phyloP scores from a whole-genome alignment of 2,888 invertebrate genomes.

The Cheilosia impressa region DNA sequence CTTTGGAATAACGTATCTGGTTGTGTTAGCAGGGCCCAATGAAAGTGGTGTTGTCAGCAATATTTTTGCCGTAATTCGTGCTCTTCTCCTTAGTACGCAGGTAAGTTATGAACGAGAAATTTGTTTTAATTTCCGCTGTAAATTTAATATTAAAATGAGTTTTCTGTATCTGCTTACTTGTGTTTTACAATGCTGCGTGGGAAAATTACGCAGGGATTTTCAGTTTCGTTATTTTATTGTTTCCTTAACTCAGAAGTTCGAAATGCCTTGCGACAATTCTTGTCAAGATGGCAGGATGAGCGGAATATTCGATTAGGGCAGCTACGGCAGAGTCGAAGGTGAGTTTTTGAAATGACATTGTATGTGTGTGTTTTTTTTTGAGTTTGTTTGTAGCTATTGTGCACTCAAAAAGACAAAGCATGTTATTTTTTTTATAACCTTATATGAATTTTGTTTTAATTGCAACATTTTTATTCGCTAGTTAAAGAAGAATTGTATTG shows the following conservation, averaged over 20 bases:
- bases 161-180: conserved; percentile 25
- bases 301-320: conserved; percentile 81
- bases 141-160: conserved; percentile 35
- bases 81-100: conserved; percentile 94
- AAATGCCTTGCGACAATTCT: conserved; percentile 91
- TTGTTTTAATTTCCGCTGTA: conserved; percentile 47
- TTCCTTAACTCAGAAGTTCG: conserved; percentile 97
- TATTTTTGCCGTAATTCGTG: conserved; percentile 91
- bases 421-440: background rate
- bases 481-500: too few species aligned
- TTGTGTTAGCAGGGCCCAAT: conserved; percentile 92
- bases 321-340: conserved; percentile 82
- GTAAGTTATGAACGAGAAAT: conserved; percentile 84
- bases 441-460: too few species aligned
- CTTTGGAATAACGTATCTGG: conserved; percentile 94
- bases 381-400: conserved; percentile 4
- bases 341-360: conserved; percentile 41
- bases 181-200: background rate
- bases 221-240: conserved; percentile 95
- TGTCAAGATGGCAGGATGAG: conserved; percentile 82
- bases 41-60: conserved; percentile 88
- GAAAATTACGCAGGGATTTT: conserved; percentile 88
- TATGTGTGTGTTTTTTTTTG: background rate
- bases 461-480: too few species aligned
- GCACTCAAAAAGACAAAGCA: background rate